Conservation (phyloP, 2,797 vertebrate species). For the Discoglossus pictus region DNA sequence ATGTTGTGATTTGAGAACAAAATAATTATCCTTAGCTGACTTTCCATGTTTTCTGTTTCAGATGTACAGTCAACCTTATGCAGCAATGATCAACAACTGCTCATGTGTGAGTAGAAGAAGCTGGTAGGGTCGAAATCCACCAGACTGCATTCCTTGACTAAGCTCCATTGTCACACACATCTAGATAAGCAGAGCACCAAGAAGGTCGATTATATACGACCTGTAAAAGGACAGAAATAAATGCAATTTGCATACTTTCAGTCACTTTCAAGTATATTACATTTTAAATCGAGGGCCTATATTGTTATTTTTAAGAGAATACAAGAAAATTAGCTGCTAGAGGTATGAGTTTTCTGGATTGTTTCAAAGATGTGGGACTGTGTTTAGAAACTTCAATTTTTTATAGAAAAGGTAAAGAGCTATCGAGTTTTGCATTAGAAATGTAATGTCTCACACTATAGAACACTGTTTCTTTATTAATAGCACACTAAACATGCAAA, state of each 20-base stretch:
- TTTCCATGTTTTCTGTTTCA: background rate
- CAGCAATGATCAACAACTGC: background rate
- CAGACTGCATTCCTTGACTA: conserved; percentile 12
- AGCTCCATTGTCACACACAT: conserved; percentile 39
- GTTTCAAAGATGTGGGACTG: no score
- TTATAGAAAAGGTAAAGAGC: no score
- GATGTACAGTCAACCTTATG: background rate
- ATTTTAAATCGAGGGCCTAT: background rate
- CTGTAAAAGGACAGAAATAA: conserved; percentile 8
- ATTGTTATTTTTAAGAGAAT: no score
- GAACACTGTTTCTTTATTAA: no score
- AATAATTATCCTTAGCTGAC: no score
- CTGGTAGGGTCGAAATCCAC: background rate
- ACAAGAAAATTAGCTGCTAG: no score
- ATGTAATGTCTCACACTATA: no score
- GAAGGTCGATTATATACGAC: conserved; percentile 10
- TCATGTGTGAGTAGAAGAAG: conserved; percentile 6
- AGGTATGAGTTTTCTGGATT: no score
- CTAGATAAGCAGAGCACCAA: conserved; percentile 10
- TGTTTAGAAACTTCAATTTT: no score
- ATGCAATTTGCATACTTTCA: conserved; percentile 19
- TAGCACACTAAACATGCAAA: no score
- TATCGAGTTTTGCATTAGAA: no score
- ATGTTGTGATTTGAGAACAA: no score
- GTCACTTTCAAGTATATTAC: conserved; percentile 9